Conservation (phyloP, 2,888 invertebrate species). For the Heteromyza rotundicornis region DNA sequence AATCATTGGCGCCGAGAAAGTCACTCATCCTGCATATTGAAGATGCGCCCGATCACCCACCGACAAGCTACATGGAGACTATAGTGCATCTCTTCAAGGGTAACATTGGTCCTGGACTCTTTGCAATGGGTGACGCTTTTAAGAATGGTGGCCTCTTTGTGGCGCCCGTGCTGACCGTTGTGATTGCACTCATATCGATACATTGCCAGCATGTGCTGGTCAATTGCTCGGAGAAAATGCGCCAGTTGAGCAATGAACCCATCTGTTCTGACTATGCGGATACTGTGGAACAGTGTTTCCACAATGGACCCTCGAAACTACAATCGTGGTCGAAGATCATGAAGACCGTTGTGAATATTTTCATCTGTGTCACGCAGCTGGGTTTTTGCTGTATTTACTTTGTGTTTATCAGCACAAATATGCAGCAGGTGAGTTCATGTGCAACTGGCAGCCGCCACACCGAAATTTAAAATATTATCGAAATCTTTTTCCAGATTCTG, state of each 20-base stretch:
- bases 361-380: conserved; percentile 93
- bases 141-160: conserved; percentile 88
- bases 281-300: conserved; percentile 82
- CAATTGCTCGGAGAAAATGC: conserved; percentile 73
- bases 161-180: conserved; percentile 76
- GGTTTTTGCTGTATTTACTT: conserved; percentile 98
- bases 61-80: conserved; percentile 73
- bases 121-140: conserved; percentile 95
- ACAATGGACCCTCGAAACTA: conserved; percentile 73
- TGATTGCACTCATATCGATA: conserved; percentile 85
- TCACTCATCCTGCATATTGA: background rate
- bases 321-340: conserved; percentile 69
- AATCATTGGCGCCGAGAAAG: background rate
- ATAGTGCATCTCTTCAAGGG: conserved; percentile 93
- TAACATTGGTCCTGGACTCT: conserved; percentile 93
- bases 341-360: conserved; percentile 78
- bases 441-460: background rate
- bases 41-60: background rate
- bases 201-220: conserved; percentile 94
- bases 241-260: conserved; percentile 66
- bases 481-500: conserved; percentile 66
- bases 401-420: conserved; percentile 88
- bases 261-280: conserved; percentile 77
- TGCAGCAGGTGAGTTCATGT: conserved; percentile 70
- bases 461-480: too few species aligned